These are phyloP conservation scores for Anoplolepis gracilipes DNA, from an alignment of 1,140 invertebrate species.

Conservation along the genomic window DNA sequence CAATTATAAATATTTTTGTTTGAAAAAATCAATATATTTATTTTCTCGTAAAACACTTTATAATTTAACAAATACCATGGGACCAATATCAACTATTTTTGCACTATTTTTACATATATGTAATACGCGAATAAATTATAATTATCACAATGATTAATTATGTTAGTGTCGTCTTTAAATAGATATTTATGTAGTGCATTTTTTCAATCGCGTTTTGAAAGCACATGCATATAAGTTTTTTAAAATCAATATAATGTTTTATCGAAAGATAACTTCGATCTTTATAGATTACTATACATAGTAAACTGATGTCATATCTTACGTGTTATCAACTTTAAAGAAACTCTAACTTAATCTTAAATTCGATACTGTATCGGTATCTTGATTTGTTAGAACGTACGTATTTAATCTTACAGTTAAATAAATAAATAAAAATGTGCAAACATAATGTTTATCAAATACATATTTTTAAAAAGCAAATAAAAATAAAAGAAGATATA, in stretches of 20 bases:
- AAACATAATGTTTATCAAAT: background rate
- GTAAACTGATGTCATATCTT: background rate
- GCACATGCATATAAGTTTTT: background rate
- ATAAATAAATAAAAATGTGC: too few relatives aligned
- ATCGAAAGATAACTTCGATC: slow-evolving; percentile 10
- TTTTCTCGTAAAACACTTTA: background rate
- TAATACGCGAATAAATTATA: slow-evolving; percentile 12
- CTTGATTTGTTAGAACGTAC: background rate
- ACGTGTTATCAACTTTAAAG: background rate
- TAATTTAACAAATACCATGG: background rate
- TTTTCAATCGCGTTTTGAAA: background rate
- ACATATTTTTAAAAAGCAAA: background rate
- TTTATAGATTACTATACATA: background rate
- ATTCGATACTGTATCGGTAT: background rate
- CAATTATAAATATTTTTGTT: background rate
- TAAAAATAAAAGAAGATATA: background rate
- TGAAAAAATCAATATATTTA: background rate
- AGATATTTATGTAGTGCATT: background rate
- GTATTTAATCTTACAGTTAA: background rate
- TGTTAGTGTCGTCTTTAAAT: background rate
- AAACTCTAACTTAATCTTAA: background rate
- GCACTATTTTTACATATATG: too few relatives aligned
- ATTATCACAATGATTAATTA: background rate
- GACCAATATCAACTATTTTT: background rate
- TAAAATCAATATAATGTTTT: slow-evolving; percentile 19